Percentiles rank a stretch among this genome's conserved stretches.
These are phyloP conservation scores for Polylopha cassiicola DNA, from an alignment of 2,888 invertebrate genomes.

Conservation along the genomic window DNA sequence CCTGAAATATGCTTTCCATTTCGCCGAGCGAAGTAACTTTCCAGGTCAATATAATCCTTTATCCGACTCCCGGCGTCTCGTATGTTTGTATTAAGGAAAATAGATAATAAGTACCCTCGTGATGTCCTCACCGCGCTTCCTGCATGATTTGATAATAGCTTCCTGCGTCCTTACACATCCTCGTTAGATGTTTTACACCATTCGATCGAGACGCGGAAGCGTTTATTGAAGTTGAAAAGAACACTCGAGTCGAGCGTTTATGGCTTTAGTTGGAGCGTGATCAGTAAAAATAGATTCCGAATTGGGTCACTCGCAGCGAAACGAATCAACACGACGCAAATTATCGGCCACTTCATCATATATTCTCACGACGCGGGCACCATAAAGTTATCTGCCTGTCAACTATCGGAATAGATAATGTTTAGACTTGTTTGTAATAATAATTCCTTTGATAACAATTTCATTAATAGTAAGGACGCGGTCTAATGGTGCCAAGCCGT, in stretches of 20 bases:
- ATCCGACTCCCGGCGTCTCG: slow-evolving; percentile 24
- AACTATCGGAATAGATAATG: slow-evolving; percentile 49
- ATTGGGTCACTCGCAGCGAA: slow-evolving; percentile 50
- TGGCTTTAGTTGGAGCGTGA: slow-evolving; percentile 34
- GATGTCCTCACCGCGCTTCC: slow-evolving; percentile 57
- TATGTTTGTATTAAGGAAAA: slow-evolving; percentile 35
- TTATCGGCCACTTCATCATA: slow-evolving; percentile 37
- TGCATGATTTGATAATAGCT: slow-evolving; percentile 71
- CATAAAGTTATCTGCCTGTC: slow-evolving; percentile 51
- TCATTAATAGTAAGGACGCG: slow-evolving; percentile 76
- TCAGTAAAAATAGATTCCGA: slow-evolving; percentile 50
- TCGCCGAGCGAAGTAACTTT: slow-evolving; percentile 26
- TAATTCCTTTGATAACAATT: slow-evolving; percentile 74
- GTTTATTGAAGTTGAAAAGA: slow-evolving; percentile 42
- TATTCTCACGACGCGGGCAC: slow-evolving; percentile 32
- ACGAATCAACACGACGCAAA: slow-evolving; percentile 32
- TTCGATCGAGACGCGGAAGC: slow-evolving; percentile 54
- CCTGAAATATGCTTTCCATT: slow-evolving; percentile 41
- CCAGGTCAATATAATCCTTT: slow-evolving; percentile 13
- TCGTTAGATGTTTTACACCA: slow-evolving; percentile 57
- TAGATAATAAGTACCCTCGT: slow-evolving; percentile 31
- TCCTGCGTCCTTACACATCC: slow-evolving; percentile 68
- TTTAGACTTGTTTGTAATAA: slow-evolving; percentile 63
- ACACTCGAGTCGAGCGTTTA: slow-evolving; percentile 35
- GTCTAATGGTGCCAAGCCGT: slow-evolving; percentile 66